A percentile compares a stretch with the other conserved stretches of the same genome.
These are phyloP conservation scores for Todiramphus saurophagus DNA, from an alignment of 2,113 vertebrate species.

Conservation along the genomic window DNA sequence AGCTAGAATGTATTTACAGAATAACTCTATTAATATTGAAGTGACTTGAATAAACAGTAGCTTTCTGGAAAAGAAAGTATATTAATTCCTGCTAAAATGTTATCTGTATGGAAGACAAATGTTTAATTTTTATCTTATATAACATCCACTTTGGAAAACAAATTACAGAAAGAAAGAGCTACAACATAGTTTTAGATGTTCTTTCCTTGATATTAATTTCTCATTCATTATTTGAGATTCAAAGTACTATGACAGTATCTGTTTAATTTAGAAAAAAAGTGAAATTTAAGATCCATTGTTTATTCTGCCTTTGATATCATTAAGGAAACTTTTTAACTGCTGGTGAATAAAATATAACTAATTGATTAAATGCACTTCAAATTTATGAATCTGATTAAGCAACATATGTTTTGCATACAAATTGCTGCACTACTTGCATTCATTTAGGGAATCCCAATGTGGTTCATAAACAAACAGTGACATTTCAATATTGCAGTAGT, in stretches of 20 bases:
- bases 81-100: not conserved
- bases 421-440: slow-evolving; percentile 22
- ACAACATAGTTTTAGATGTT: not conserved
- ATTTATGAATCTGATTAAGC: slow-evolving; percentile 65
- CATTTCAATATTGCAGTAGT: slow-evolving; percentile 61
- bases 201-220: not conserved
- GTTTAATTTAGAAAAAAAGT: slow-evolving; percentile 13
- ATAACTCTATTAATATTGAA: not conserved
- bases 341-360: slow-evolving; percentile 54
- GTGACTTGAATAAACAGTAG: not conserved
- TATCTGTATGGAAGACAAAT: not conserved
- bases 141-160: not conserved
- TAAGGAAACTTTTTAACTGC: slow-evolving; percentile 41
- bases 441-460: slow-evolving; percentile 21
- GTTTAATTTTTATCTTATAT: not conserved
- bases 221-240: not conserved
- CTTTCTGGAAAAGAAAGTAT: not conserved
- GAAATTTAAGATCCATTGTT: slow-evolving; percentile 20
- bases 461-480: slow-evolving; percentile 49
- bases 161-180: not conserved
- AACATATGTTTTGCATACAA: slow-evolving; percentile 57
- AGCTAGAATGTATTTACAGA: not conserved
- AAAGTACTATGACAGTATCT: not conserved
- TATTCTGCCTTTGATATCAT: slow-evolving; percentile 51
- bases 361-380: slow-evolving; percentile 66